A percentile compares a stretch with the other conserved stretches of the same genome.
These are phyloP conservation scores for Drosophila seguyi DNA, from an alignment of 1,140 invertebrate species.

Conservation along the genomic window DNA sequence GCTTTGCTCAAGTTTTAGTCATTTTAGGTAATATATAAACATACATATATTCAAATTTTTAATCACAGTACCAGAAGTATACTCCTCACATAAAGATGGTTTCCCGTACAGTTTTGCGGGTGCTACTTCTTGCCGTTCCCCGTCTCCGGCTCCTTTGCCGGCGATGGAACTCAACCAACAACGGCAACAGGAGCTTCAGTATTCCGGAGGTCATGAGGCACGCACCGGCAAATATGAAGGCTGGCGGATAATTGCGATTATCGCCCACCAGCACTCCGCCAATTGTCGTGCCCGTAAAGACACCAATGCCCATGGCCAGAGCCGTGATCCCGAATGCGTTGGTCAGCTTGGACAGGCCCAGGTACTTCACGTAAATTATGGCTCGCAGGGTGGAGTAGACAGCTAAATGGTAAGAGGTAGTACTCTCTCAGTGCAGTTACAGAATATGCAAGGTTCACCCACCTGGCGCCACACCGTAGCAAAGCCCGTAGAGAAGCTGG, in stretches of 20 bases:
- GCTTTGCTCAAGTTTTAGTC: too few relatives aligned
- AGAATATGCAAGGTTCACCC: neutral
- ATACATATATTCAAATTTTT: too few relatives aligned
- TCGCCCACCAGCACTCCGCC: constrained; percentile 55
- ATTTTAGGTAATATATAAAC: too few relatives aligned
- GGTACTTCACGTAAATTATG: constrained; percentile 71
- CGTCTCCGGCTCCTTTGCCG: neutral
- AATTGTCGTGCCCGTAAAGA: constrained; percentile 67
- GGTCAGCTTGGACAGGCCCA: constrained; percentile 75
- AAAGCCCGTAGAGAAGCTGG: constrained; percentile 91
- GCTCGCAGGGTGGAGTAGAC: constrained; percentile 72
- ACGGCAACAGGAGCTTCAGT: constrained; percentile 57
- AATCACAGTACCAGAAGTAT: too few relatives aligned
- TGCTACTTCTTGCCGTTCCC: neutral
- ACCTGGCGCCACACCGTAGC: constrained; percentile 94
- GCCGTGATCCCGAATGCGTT: constrained; percentile 78
- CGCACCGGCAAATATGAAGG: constrained; percentile 67
- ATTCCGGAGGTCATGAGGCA: constrained; percentile 63
- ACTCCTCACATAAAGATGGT: too few relatives aligned
- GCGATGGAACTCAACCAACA: constrained; percentile 1
- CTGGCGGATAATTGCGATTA: constrained; percentile 24
- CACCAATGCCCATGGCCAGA: constrained; percentile 74
- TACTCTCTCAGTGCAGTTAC: neutral
- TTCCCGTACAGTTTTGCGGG: neutral
- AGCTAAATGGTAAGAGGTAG: constrained; percentile 29